Evolutionary conservation across 2,113 vertebrate genomes (phyloP).

Genomic region (Pedetes capensis): DNA sequence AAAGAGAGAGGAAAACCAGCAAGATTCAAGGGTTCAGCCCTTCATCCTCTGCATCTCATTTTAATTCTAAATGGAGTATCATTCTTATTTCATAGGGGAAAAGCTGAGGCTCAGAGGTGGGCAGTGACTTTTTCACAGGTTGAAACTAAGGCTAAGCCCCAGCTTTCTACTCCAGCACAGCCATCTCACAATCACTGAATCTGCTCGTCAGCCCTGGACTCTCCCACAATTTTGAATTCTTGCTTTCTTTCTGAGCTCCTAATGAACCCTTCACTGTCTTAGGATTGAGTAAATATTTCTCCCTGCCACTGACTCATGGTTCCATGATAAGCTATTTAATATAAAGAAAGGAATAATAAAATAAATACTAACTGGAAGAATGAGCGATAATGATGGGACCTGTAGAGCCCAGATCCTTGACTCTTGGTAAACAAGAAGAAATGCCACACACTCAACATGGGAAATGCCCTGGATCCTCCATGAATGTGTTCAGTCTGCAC

Average conservation of each 20-base stretch:
- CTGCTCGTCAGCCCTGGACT: neutral
- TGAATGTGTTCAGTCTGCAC: neutral
- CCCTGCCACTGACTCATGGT: neutral
- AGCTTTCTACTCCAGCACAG: neutral
- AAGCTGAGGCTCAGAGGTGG: neutral
- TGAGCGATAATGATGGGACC: no score
- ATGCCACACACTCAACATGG: rapidly evolving
- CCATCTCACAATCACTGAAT: rapidly evolving
- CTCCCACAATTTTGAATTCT: neutral
- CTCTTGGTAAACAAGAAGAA: neutral
- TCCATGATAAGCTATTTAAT: neutral
- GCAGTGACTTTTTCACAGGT: neutral
- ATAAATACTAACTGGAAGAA: neutral
- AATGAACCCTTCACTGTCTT: neutral
- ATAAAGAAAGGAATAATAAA: neutral
- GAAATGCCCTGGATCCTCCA: rapidly evolving
- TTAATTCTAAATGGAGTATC: neutral
- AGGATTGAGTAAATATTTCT: neutral
- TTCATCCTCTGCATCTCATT: rapidly evolving
- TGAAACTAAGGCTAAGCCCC: neutral
- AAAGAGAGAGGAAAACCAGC: neutral
- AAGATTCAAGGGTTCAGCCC: rapidly evolving
- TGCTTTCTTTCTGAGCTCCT: neutral
- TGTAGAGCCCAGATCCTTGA: no score
- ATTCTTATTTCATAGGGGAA: neutral